A percentile compares a stretch with the other conserved stretches of the same genome.
Evolutionary conservation across 2,797 vertebrate species (phyloP).

Genomic region (Sebastiscus albofasciatus): DNA sequence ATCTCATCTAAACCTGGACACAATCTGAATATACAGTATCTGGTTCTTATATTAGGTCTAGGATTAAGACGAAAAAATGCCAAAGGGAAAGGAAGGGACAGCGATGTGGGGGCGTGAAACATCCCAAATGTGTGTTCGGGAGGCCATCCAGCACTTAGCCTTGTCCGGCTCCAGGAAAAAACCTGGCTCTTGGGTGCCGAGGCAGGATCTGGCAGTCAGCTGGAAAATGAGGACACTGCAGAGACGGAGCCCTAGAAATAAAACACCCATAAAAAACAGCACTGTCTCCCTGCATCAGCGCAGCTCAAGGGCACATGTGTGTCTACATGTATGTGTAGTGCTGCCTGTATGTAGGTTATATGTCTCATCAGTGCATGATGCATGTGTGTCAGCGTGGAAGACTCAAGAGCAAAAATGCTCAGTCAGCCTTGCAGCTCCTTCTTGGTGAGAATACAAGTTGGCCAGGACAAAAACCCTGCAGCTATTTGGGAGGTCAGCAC

Average conservation of each 20-base stretch:
- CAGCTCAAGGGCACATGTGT: constrained; percentile 64
- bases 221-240: constrained; percentile 78
- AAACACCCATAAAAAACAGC: constrained; percentile 44
- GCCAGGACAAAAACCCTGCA: constrained; percentile 26
- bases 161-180: constrained; percentile 41
- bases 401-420: constrained; percentile 56
- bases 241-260: constrained; percentile 71
- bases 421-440: constrained; percentile 49
- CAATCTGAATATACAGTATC: background rate
- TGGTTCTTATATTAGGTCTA: background rate
- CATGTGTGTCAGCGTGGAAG: constrained; percentile 38
- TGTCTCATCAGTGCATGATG: constrained; percentile 35
- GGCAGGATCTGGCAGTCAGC: constrained; percentile 62
- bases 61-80: background rate
- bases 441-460: constrained; percentile 12
- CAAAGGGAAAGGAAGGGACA: background rate
- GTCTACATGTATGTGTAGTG: background rate
- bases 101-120: background rate
- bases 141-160: constrained; percentile 43
- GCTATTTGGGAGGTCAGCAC: constrained; percentile 9
- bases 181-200: constrained; percentile 31
- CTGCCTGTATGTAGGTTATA: constrained; percentile 68
- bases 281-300: constrained; percentile 60
- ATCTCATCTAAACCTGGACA: background rate
- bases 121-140: constrained; percentile 14